Evolutionary conservation across 2,113 vertebrate genomes (phyloP), one percentile per base, ranked within the genome.

Genomic region (Raja brachyura): DNA sequence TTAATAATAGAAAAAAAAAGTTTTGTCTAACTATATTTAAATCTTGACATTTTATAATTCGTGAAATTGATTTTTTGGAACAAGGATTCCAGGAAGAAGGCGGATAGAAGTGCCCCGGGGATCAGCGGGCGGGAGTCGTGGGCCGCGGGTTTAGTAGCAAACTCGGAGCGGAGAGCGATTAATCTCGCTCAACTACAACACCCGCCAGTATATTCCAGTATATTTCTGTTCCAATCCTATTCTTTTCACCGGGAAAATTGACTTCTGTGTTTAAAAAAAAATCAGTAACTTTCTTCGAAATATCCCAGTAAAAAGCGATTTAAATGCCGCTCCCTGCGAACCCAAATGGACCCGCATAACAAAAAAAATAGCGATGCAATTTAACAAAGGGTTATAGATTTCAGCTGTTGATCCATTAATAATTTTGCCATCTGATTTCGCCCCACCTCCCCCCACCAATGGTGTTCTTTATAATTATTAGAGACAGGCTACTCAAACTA

Each of bases 1-100:
- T 6, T 59, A 88, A 2, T 88, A 48, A 48, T 48, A 48, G 4
- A 73, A 73, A 20, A 73, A 20, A 63, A 86, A 56, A 56, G 6
- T 2, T 85, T 59, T 14, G 11, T 63, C 31, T 31, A 5, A 13
- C 22, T 56, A 59, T 31, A 88, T 14, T 2, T n/a, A n/a, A 63
- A 2, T 63, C 25, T 5, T 16, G 16, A 88, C 6, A 31, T 88
- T 88, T 85, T 61, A n/a, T 85, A 31, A 88, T 63, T 88, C 18
- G n/a, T 28, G 31, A 18, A 18, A 88, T 63, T 88, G 63, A 88
- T 88, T 88, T 88, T 85, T 56, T n/a, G 16, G 59, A 63, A 88
- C 10, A 25, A n/a, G 22, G 83, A 59, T 59, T 86, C n/a, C 13
- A 86, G 14, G 31, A 61, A 11, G 20, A 54, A 10, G 25, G 56